Conservation (phyloP, 2,113 vertebrate genomes). For the Myotis davidii region DNA sequence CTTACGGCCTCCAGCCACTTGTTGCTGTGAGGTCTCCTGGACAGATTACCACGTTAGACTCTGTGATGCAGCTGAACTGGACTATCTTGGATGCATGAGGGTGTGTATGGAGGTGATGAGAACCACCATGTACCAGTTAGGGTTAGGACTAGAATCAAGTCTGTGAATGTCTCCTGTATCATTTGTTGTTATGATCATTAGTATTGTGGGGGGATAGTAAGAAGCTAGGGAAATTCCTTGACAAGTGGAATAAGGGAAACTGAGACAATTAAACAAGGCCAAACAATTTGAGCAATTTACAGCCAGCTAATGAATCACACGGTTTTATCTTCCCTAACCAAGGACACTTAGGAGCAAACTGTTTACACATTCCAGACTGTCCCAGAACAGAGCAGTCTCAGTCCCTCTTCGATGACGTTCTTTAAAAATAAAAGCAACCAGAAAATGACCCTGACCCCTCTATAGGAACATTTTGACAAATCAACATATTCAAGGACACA, state of each 20-base stretch:
- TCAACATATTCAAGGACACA: neutral
- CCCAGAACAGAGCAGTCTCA: neutral
- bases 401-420: neutral
- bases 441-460: neutral
- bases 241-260: neutral
- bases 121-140: constrained; percentile 49
- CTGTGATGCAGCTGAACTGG: constrained; percentile 21
- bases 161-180: constrained; percentile 74
- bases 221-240: neutral
- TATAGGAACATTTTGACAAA: neutral
- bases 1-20: constrained; percentile 46
- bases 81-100: constrained; percentile 22
- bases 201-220: neutral
- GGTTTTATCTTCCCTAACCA: neutral
- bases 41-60: constrained; percentile 38
- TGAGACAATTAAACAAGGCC: neutral
- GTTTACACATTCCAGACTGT: neutral
- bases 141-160: constrained; percentile 73
- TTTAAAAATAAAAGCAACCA: neutral
- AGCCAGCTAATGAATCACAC: neutral
- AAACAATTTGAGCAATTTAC: neutral
- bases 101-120: neutral
- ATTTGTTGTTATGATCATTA: constrained; percentile 67
- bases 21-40: constrained; percentile 34
- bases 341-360: neutral